Conservation (phyloP, 2,113 vertebrate species). For the Gallinago undulata region DNA sequence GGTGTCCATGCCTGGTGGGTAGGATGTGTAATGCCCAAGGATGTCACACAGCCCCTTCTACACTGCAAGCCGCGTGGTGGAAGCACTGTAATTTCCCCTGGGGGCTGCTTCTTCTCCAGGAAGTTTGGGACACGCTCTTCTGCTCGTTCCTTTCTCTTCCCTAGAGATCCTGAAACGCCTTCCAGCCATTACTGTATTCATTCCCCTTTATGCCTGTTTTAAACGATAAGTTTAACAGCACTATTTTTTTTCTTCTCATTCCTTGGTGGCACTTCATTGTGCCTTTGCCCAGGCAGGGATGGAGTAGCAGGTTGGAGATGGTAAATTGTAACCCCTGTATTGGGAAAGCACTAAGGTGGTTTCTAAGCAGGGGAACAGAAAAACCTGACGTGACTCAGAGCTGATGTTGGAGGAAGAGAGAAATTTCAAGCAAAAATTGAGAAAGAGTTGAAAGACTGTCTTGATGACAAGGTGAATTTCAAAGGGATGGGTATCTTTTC, state of each 20-base stretch:
- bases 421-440: background rate
- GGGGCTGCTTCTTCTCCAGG: background rate
- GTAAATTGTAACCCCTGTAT: background rate
- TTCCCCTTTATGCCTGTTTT: background rate
- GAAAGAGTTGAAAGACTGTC: background rate
- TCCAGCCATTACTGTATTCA: background rate
- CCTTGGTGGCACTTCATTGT: background rate
- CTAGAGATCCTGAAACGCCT: background rate
- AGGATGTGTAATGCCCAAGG: background rate
- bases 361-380: background rate
- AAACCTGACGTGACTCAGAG: background rate
- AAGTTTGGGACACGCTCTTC: background rate
- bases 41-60: no score
- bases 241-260: background rate
- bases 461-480: background rate
- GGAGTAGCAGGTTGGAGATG: background rate
- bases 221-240: background rate
- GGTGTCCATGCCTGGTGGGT: fast-evolving
- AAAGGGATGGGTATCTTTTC: background rate
- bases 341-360: background rate
- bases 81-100: background rate
- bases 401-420: background rate
- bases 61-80: background rate
- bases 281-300: background rate
- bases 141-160: background rate